A percentile compares a stretch with the other conserved stretches of the same genome.
These are phyloP conservation scores for Macquaria ambigua DNA, from an alignment of 2,113 vertebrate species.

Conservation along the genomic window DNA sequence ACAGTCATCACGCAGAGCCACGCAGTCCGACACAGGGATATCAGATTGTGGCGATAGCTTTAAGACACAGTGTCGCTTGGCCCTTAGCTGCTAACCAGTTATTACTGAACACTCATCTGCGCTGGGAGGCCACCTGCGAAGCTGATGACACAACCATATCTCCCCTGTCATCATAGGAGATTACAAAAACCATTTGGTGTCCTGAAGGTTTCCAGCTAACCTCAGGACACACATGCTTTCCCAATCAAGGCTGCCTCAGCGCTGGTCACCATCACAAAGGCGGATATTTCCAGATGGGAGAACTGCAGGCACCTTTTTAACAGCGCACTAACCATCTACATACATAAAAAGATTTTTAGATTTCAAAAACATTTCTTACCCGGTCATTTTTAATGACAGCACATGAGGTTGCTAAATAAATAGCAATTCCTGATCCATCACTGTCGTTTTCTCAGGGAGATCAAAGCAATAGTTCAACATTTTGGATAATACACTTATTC, in stretches of 20 bases:
- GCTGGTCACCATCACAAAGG: conserved; percentile 29
- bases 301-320: conserved; percentile 16
- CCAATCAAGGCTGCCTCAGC: conserved; percentile 40
- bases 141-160: conserved; percentile 44
- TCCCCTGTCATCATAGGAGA: conserved; percentile 27
- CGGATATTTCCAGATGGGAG: conserved; percentile 46
- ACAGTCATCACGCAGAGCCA: not conserved
- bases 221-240: conserved; percentile 30
- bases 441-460: not conserved
- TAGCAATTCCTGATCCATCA: not conserved
- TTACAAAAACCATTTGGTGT: conserved; percentile 32
- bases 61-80: not conserved
- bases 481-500: not conserved
- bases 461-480: not conserved
- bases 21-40: not conserved
- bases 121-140: conserved; percentile 37
- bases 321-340: not conserved
- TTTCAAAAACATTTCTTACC: not conserved
- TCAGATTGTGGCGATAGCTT: not conserved
- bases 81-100: conserved; percentile 24
- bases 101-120: conserved; percentile 39
- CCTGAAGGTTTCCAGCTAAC: conserved; percentile 28
- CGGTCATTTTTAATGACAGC: not conserved
- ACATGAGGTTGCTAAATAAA: not conserved
- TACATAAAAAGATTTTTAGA: not conserved